These are phyloP conservation scores for Polypedilum pembai DNA, from an alignment of 1,140 invertebrate species.

Conservation along the genomic window DNA sequence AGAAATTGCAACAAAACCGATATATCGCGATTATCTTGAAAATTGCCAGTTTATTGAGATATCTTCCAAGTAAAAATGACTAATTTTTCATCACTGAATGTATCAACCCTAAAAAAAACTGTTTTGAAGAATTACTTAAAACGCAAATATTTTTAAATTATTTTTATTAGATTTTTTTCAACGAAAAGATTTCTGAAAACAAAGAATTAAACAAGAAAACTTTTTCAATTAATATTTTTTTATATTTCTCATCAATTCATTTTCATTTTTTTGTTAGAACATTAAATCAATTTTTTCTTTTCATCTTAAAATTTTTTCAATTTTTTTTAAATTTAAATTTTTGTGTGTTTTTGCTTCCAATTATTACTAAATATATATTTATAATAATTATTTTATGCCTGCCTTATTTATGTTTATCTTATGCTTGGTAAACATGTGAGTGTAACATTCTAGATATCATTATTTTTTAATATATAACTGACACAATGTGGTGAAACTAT, in stretches of 20 bases:
- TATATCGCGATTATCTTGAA: no score
- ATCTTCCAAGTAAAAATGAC: no score
- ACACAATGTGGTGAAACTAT: background rate
- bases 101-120: no score
- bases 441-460: conserved; percentile 11
- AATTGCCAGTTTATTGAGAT: no score
- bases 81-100: no score
- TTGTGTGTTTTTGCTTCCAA: background rate
- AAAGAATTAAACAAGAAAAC: background rate
- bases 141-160: no score
- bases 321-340: no score
- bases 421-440: conserved; percentile 16
- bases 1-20: no score
- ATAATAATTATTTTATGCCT: background rate
- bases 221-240: conserved; percentile 13
- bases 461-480: conserved; percentile 8
- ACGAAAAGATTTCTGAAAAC: no score
- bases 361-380: conserved; percentile 2
- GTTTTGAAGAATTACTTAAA: no score
- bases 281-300: background rate
- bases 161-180: no score
- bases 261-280: conserved; percentile 15
- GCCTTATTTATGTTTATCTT: background rate
- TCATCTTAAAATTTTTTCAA: no score
- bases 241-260: background rate